These are phyloP conservation scores for Phalacrocorax pelagicus DNA, from an alignment of 2,113 vertebrate genomes.

Conservation along the genomic window DNA sequence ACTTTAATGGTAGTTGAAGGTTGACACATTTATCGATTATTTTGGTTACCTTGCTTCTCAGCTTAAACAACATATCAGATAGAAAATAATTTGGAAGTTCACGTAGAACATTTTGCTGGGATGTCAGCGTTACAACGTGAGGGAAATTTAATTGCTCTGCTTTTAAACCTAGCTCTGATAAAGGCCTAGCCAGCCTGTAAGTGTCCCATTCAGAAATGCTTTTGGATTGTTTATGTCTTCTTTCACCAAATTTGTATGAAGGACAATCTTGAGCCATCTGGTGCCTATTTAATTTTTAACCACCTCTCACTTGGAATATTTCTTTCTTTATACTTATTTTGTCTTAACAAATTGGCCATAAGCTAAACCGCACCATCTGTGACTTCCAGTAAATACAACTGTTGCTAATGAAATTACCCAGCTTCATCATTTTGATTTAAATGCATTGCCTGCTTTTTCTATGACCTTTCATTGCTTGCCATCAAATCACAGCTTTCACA, in stretches of 20 bases:
- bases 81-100: not conserved
- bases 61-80: not conserved
- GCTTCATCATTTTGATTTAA: conserved; percentile 96
- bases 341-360: conserved; percentile 86
- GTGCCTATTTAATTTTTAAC: conserved; percentile 86
- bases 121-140: not conserved
- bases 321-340: conserved; percentile 84
- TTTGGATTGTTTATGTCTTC: conserved; percentile 69
- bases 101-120: not conserved
- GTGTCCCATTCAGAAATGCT: conserved; percentile 71
- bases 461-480: conserved; percentile 93
- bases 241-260: conserved; percentile 81
- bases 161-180: conserved; percentile 53
- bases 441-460: conserved; percentile 86
- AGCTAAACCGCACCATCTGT: conserved; percentile 91
- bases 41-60: not conserved
- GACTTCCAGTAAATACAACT: conserved; percentile 92
- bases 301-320: conserved; percentile 85
- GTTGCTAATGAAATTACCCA: conserved; percentile 97
- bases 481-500: conserved; percentile 88
- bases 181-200: conserved; percentile 59
- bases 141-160: conserved; percentile 8
- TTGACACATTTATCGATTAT: not conserved
- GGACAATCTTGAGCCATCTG: conserved; percentile 83
- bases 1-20: not conserved